Base-by-base conservation (phyloP, 2,888 invertebrate genomes). In the Xestia ashworthii region DNA sequence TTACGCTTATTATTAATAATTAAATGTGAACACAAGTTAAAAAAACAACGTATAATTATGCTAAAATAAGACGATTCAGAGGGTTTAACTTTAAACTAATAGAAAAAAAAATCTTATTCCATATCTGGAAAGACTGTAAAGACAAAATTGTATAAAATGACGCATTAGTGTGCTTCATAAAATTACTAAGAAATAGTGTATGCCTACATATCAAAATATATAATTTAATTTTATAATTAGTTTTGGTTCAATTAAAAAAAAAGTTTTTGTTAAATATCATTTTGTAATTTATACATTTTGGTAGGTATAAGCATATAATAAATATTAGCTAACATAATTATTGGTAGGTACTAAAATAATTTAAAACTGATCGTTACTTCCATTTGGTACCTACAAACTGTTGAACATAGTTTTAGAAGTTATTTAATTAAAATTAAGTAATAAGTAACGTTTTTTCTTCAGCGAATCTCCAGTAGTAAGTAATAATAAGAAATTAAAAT, bases 321-420 rank as follows among this genome's bases (percentile, higher is more conserved):
- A 38, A 60, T 5, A 8, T 19, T 25, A 46, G 25, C 6, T 55
- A 38, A 38, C 0, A n/a, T 25, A 14, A 41, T n/a, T 8, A 5
- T 41, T 53, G 22, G n/a, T 46, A 74, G 71, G 44, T 70, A 68
- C 16, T 60, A 58, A 38, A 48, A 77, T 38, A 62, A 25, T 41
- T 41, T 19, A 11, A 50, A 65, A 80, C 38, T 58, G n/a, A 58
- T 44, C 16, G 32, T 58, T 81, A 81, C 78, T 78, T 78, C 78
- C 78, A 78, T 78, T 81, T 55, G 25, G 65, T 81, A 81, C 65
- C 55, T 74, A 58, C 46, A n/a, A 68, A 48, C 25, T 74, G 38
- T 81, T 78, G 19, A 74, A 74, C 25, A 65, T 80, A 58, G 19
- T 81, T 38, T 46, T 38, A 32, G 25, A 62, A 46, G 12, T 60